Evolutionary conservation across 2,113 vertebrate species (phyloP).

Genomic region (Alethe castanea): DNA sequence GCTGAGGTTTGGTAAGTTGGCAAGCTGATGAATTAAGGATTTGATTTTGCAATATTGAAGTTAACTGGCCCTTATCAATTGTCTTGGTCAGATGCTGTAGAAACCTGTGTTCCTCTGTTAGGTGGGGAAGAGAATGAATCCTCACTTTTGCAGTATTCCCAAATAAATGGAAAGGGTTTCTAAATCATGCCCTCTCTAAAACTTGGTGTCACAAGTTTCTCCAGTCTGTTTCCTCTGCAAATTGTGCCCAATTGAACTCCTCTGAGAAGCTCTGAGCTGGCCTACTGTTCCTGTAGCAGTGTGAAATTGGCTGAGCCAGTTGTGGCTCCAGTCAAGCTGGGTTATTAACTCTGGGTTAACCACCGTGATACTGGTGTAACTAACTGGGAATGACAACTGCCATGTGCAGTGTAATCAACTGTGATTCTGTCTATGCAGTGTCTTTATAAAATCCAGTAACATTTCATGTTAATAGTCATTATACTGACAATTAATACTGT

Average conservation of each 20-base stretch:
- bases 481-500: neutral
- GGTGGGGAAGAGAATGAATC: neutral
- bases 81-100: neutral
- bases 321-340: neutral
- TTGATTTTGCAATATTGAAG: neutral
- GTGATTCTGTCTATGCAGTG: rapidly evolving
- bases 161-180: neutral
- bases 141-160: neutral
- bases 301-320: neutral
- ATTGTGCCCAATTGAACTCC: neutral
- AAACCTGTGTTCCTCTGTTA: neutral
- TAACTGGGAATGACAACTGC: neutral
- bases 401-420: rapidly evolving
- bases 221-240: neutral
- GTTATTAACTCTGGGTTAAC: neutral
- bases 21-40: neutral
- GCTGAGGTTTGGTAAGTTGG: neutral
- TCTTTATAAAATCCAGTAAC: neutral
- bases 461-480: neutral
- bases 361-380: neutral
- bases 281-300: neutral
- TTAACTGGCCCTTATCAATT: neutral
- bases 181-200: neutral
- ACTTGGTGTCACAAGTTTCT: neutral
- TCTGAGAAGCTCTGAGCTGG: neutral